Conservation (phyloP, 2,888 invertebrate species). For the Crematogaster levior region DNA sequence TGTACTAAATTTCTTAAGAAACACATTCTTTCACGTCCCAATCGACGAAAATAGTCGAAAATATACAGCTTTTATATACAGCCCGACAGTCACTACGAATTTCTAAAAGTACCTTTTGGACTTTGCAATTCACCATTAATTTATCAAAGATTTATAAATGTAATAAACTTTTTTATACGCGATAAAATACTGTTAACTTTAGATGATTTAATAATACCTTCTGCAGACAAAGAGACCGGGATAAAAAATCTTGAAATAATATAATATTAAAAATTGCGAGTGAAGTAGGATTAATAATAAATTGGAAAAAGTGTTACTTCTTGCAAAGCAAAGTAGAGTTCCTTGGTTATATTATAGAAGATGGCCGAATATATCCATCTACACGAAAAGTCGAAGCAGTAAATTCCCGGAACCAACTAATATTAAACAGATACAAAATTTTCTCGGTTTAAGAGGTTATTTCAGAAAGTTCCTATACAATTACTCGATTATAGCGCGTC, state of each 20-base stretch:
- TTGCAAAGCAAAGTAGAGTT: neutral
- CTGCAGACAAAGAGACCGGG: neutral
- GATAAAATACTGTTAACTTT: neutral
- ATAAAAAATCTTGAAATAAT: neutral
- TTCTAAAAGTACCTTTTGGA: constrained; percentile 44
- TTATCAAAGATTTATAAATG: too few relatives aligned
- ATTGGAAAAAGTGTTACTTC: neutral
- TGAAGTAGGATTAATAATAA: constrained; percentile 9
- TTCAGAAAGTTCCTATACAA: too few relatives aligned
- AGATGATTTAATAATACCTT: neutral
- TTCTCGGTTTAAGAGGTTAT: too few relatives aligned
- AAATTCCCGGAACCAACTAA: too few relatives aligned
- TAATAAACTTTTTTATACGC: too few relatives aligned
- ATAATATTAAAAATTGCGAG: neutral
- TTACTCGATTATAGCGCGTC: too few relatives aligned
- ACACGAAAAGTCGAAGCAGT: too few relatives aligned
- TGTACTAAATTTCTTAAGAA: too few relatives aligned
- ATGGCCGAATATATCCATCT: too few relatives aligned
- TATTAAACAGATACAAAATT: too few relatives aligned
- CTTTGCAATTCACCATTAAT: neutral
- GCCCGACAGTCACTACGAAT: constrained; percentile 70
- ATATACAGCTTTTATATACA: constrained; percentile 59
- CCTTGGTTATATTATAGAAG: neutral
- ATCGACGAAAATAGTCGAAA: constrained; percentile 13
- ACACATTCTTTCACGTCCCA: too few relatives aligned